A percentile compares a stretch with the other conserved stretches of the same genome.
Evolutionary conservation across 1,140 invertebrate species (phyloP).

Genomic region (Monochamus saltuarius): DNA sequence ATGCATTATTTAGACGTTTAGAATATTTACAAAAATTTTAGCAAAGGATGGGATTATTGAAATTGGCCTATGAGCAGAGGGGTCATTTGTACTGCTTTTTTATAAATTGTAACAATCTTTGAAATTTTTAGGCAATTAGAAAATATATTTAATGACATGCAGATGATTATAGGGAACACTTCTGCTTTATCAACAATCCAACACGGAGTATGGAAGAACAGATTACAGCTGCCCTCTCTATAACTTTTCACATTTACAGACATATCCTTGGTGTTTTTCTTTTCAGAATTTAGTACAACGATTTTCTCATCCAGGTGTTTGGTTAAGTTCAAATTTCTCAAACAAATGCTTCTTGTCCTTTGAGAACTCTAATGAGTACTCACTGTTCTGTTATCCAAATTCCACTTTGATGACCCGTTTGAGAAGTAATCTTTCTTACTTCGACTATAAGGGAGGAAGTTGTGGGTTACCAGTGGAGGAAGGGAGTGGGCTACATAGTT

Average conservation of each 20-base stretch:
- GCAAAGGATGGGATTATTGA: no score
- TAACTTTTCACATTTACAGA: conserved; percentile 67
- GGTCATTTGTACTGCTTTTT: no score
- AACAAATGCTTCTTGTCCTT: conserved; percentile 64
- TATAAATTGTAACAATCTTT: no score
- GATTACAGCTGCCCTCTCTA: conserved; percentile 60
- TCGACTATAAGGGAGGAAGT: conserved; percentile 73
- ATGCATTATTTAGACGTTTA: no score
- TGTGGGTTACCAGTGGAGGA: conserved; percentile 73
- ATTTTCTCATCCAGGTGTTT: conserved; percentile 69
- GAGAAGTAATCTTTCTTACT: conserved; percentile 50
- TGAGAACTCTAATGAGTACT: conserved; percentile 65
- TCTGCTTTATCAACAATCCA: conserved; percentile 84
- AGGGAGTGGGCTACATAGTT: conserved; percentile 72
- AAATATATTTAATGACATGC: no score
- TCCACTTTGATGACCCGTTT: conserved; percentile 58
- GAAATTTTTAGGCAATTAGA: no score
- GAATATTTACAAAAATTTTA: no score
- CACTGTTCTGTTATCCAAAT: conserved; percentile 68
- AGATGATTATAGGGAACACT: neutral
- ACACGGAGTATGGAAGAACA: conserved; percentile 79
- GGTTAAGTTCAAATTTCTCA: conserved; percentile 66
- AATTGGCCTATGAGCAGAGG: no score
- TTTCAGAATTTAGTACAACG: conserved; percentile 65
- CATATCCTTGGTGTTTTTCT: conserved; percentile 63